These are phyloP conservation scores for Radopholus similis DNA, from an alignment of 1,140 invertebrate genomes.

Conservation along the genomic window DNA sequence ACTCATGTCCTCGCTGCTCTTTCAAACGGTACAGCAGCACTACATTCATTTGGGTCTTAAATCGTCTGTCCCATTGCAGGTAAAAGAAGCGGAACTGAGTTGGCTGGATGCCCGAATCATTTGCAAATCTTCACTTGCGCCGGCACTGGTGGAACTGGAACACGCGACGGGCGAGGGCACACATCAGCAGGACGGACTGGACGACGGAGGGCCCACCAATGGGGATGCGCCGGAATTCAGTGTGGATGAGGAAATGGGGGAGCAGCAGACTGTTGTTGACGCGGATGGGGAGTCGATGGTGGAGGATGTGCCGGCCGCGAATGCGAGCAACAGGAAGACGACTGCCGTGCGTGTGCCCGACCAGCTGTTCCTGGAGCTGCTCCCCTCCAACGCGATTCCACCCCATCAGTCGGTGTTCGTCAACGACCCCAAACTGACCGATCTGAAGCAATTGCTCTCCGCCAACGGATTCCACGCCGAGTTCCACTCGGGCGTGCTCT, in stretches of 20 bases:
- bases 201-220: slow-evolving; percentile 19
- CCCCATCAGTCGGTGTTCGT: slow-evolving; percentile 84
- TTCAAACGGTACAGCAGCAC: slow-evolving; percentile 38
- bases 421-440: slow-evolving; percentile 89
- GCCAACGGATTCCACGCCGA: slow-evolving; percentile 82
- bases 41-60: neutral
- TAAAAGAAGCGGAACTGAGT: slow-evolving; percentile 75
- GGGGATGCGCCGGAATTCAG: slow-evolving; percentile 2
- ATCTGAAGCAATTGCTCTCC: slow-evolving; percentile 90
- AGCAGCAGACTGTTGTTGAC: neutral
- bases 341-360: slow-evolving; percentile 27
- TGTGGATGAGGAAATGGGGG: slow-evolving; percentile 16
- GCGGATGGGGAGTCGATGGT: neutral
- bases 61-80: slow-evolving; percentile 56
- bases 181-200: too few relatives aligned
- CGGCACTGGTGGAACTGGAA: slow-evolving; percentile 13
- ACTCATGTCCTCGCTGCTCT: slow-evolving; percentile 48
- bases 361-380: slow-evolving; percentile 44
- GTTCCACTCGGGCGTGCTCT: slow-evolving; percentile 86
- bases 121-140: slow-evolving; percentile 33
- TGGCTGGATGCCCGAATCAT: slow-evolving; percentile 74
- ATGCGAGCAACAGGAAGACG: slow-evolving; percentile 16
- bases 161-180: slow-evolving; percentile 12
- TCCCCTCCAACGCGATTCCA: slow-evolving; percentile 61
- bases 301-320: neutral